These are phyloP conservation scores for Struthio camelus DNA, from an alignment of 2,113 vertebrate species.

Conservation along the genomic window DNA sequence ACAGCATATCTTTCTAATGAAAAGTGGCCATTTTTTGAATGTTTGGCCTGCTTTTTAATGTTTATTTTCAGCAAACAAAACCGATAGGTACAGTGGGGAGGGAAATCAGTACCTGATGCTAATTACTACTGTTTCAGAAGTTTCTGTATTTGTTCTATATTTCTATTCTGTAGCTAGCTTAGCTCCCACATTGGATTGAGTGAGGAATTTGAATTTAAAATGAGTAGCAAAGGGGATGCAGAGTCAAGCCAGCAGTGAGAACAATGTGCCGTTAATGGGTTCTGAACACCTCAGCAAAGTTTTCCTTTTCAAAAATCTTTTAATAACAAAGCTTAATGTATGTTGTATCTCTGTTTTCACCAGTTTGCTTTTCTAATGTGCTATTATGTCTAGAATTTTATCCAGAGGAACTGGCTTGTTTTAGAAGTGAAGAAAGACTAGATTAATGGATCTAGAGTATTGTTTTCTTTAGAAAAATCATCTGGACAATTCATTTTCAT, in stretches of 20 bases:
- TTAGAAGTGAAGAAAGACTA: slow-evolving; percentile 1
- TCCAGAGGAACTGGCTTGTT: not conserved
- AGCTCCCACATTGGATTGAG: not conserved
- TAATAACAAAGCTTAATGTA: not conserved
- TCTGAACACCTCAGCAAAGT: not conserved
- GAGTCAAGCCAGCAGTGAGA: not conserved
- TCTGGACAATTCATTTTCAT: slow-evolving; percentile 50
- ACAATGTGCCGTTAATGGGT: not conserved
- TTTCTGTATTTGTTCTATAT: not conserved
- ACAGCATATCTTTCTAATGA: not conserved
- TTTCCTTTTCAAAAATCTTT: not conserved
- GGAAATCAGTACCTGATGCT: not conserved
- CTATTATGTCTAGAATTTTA: not conserved
- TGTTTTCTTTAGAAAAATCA: not conserved
- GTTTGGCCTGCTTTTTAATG: not conserved
- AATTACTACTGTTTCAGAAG: not conserved
- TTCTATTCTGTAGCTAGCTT: not conserved
- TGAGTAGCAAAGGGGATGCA: not conserved
- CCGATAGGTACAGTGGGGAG: not conserved
- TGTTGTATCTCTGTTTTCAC: not conserved
- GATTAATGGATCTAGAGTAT: not conserved
- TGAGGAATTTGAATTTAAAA: not conserved
- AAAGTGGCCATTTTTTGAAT: not conserved
- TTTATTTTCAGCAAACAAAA: not conserved
- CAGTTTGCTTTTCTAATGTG: not conserved